Percentiles rank a stretch among this genome's conserved stretches.
phyloP scores from a whole-genome alignment of 2,797 vertebrate species.

The Crocidura indochinensis region DNA sequence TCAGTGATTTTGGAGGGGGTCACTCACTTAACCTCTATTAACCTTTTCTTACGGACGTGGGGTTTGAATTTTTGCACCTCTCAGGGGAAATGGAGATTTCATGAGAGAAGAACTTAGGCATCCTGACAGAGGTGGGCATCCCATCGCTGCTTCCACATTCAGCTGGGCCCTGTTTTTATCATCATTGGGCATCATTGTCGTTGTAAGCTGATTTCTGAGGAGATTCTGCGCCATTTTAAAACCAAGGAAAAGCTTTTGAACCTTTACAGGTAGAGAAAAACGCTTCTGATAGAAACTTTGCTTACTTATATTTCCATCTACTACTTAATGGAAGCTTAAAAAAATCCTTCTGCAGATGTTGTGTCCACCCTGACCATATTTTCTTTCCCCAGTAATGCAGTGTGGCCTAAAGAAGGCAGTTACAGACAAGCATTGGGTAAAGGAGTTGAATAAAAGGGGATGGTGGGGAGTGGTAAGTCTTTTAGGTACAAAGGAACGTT shows the following conservation, averaged over 20 bases:
- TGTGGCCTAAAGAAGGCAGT: background rate
- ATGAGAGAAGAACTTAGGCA: background rate
- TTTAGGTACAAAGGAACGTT: background rate
- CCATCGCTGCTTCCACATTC: background rate
- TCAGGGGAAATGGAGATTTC: conserved; percentile 46
- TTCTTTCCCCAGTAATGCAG: background rate
- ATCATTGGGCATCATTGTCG: background rate
- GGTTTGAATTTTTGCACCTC: conserved; percentile 28
- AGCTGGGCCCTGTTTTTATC: background rate
- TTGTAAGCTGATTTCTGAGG: background rate
- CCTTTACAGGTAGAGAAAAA: background rate
- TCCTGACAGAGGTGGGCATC: background rate
- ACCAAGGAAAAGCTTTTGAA: background rate
- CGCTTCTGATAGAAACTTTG: background rate
- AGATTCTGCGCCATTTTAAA: too few relatives aligned
- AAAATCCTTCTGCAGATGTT: rapidly evolving
- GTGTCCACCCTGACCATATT: background rate
- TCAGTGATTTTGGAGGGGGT: conserved; percentile 39
- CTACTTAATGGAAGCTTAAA: background rate
- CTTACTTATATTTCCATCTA: background rate
- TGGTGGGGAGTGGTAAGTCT: background rate
- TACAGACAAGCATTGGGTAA: background rate
- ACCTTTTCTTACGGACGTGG: conserved; percentile 66
- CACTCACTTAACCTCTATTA: conserved; percentile 62
- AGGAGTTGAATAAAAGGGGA: background rate